Conservation (phyloP, 2,113 vertebrate genomes). For the Craseonycteris thonglongyai region DNA sequence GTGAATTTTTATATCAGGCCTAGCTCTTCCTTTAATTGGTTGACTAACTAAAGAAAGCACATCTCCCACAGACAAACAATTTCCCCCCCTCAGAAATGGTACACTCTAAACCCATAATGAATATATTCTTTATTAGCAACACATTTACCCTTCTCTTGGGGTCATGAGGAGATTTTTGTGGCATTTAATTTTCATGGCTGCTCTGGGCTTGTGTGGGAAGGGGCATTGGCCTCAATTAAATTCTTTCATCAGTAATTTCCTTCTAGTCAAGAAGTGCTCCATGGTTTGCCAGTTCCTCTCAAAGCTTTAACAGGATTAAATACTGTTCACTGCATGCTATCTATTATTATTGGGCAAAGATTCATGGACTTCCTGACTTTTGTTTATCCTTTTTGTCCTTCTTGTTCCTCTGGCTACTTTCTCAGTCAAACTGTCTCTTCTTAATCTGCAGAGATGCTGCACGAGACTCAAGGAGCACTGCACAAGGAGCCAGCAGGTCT, state of each 20-base stretch:
- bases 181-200: not conserved
- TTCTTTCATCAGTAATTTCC: slow-evolving; percentile 6
- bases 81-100: not conserved
- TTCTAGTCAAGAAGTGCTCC: not conserved
- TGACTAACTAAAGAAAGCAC: not conserved
- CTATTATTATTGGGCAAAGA: not conserved
- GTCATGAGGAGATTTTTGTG: not conserved
- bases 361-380: not conserved
- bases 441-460: not conserved
- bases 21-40: not conserved
- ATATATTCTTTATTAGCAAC: not conserved
- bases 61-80: not conserved
- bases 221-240: not conserved
- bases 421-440: not conserved
- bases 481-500: not conserved
- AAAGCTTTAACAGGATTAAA: not conserved
- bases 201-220: not conserved
- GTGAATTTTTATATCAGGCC: not conserved
- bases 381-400: not conserved
- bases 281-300: not conserved
- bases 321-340: not conserved
- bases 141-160: not conserved
- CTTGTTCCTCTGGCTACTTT: not conserved
- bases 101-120: not conserved
- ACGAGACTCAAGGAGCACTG: fast-evolving